Evolutionary conservation across 2,888 invertebrate species (phyloP).

Genomic region (Galerucella pusilla): DNA sequence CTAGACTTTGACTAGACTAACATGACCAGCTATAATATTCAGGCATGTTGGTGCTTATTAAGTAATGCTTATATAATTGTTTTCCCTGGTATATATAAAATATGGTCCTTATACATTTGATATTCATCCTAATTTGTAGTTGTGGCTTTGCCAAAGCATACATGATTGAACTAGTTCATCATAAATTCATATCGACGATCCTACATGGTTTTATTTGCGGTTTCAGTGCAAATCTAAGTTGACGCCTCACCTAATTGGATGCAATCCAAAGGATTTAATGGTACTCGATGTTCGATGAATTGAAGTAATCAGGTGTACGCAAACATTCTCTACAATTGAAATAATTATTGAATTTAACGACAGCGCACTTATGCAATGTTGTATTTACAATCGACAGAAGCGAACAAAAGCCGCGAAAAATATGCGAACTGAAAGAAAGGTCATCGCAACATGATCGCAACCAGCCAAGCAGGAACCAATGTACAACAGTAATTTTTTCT

Average conservation of each 20-base stretch:
- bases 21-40: too few relatives aligned
- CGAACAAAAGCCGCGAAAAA: too few relatives aligned
- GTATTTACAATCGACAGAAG: too few relatives aligned
- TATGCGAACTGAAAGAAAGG: too few relatives aligned
- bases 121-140: background rate
- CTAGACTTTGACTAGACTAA: too few relatives aligned
- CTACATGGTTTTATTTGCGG: constrained; percentile 42
- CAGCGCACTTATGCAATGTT: too few relatives aligned
- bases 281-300: constrained; percentile 33
- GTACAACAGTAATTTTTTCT: too few relatives aligned
- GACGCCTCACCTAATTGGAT: constrained; percentile 42
- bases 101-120: background rate
- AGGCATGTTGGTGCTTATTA: too few relatives aligned
- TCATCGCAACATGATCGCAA: too few relatives aligned
- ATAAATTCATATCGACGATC: constrained; percentile 40
- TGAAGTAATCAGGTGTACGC: constrained; percentile 22
- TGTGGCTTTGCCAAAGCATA: constrained; percentile 10
- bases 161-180: constrained; percentile 40
- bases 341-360: constrained; percentile 13
- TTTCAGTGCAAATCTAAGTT: constrained; percentile 43
- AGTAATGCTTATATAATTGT: too few relatives aligned
- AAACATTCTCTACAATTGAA: constrained; percentile 19
- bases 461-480: too few relatives aligned
- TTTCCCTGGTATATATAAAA: background rate
- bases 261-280: constrained; percentile 35